Base-by-base conservation (phyloP, 2,888 invertebrate genomes). In the Aethes cnicana region DNA sequence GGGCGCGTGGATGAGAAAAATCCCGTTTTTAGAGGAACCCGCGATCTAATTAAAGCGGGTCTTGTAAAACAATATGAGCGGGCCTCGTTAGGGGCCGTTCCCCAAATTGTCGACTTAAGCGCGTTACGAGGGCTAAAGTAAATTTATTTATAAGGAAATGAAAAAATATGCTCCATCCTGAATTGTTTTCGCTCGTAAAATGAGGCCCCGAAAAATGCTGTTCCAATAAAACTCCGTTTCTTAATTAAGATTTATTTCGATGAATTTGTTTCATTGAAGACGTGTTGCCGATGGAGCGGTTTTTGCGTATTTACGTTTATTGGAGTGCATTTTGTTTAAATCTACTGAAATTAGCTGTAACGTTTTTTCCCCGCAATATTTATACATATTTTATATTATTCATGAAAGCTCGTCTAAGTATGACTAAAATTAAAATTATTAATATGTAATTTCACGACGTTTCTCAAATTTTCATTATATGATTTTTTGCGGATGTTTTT, bases 41-140 rank as follows among this genome's bases (percentile, higher is more conserved):
- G 30, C 43, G 23, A 43, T 50, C 36, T 50, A 50, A 50, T 50
- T 50, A 50, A 50, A 50, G 16, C 7, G 36, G 26, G 43, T 43
- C 50, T 50, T 37, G 43, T 43, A 43, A 50, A 50, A 50, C 50
- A 50, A 50, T 50, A 50, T 50, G 37, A 50, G 36, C 47, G 25
- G 17, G 18, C 39, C 43, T 50, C 43, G 50, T 50, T 50, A 49
- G 35, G 23, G 36, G 12, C 25, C 43, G 36, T 43, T 50, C 28
- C 42, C 49, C 50, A 43, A 50, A 50, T 50, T 50, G 43, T 50
- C 50, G 50, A 50, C 43, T 50, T 43, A 43, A 50, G 36, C 43
- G 36, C 17, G 21, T 28, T 36, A 16, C 42, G 17, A n/a, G 43
- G 21, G 36, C 28, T n/a, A 37, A 50, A 50, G 50, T 43, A 43